Evolutionary conservation across 2,113 vertebrate genomes (phyloP), one percentile per base, ranked within the genome.

Genomic region (Prunella himalayana): DNA sequence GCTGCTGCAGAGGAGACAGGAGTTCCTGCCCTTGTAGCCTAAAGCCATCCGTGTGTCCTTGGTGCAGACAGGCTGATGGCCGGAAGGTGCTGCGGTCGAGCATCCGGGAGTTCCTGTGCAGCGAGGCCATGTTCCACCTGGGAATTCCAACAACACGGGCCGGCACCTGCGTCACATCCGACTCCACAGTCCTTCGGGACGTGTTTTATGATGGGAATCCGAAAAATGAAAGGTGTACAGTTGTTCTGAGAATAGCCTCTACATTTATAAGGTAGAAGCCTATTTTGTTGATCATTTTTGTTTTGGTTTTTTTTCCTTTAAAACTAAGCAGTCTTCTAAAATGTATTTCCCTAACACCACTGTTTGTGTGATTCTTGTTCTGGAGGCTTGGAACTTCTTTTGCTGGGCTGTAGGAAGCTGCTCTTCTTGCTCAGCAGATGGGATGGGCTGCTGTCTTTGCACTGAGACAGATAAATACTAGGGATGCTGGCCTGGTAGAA

Each of bases 31-130:
- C 18, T 25, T 25, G 0, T 2, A 49, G 31, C 8, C 57, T 77
- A 7, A 57, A 14, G 1, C 25, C 22, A 0, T 42, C 11, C 0
- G 0, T 41, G n/a, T 75, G 9, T 76, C 53, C 21, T 49, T 31
- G 30, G 89, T 96, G 22, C 93, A 99, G 99, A 35, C 98, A 99
- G 86, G 99, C 99, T 0, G 99, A 99, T 23, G 99, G 99, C 6
- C 98, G 99, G 31, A 99, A 99, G 23, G 99, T 99, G 4, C 97
- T 99, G 95, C 98, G 99, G 35, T 99, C 99, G 0, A 99, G 99
- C 92, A 98, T 99, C 54, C 98, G 99, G 28, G 99, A 99, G 97
- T 99, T 99, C 96, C 98, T 99, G 89, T 99, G 99, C 97, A 99
- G 99, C 0, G 99, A 99, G 96, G 99, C 99, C 0, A 98, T 99